phyloP scores from a whole-genome alignment of 1,140 invertebrate genomes.

The Reticulitermes speratus region DNA sequence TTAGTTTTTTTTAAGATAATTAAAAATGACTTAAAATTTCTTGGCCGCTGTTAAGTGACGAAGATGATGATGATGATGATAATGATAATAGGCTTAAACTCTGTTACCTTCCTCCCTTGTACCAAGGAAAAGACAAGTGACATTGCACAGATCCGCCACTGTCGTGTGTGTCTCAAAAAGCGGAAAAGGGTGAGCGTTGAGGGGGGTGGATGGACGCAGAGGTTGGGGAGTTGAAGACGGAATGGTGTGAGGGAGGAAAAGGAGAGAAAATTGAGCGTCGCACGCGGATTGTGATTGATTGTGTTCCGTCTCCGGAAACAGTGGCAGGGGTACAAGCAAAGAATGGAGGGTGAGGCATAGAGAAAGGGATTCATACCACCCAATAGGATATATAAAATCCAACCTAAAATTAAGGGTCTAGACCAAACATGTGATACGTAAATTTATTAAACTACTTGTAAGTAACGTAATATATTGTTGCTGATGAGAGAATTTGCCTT shows the following conservation, averaged over 20 bases:
- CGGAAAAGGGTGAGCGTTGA: not conserved
- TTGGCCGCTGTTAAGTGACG: too few relatives aligned
- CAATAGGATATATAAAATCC: not conserved
- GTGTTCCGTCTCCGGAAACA: constrained; percentile 13
- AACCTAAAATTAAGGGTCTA: not conserved
- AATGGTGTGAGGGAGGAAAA: constrained; percentile 22
- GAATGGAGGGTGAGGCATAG: not conserved
- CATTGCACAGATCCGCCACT: not conserved
- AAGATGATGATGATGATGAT: too few relatives aligned
- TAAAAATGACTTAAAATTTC: too few relatives aligned
- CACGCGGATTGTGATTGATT: constrained; percentile 5
- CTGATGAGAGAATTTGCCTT: not conserved
- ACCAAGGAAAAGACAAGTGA: not conserved
- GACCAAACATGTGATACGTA: not conserved
- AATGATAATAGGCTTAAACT: too few relatives aligned
- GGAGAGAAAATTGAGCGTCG: constrained; percentile 20
- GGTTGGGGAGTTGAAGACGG: constrained; percentile 20
- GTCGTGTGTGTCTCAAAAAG: not conserved
- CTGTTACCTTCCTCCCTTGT: not conserved
- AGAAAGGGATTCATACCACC: not conserved
- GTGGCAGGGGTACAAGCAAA: not conserved
- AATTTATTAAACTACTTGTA: not conserved
- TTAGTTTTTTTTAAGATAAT: too few relatives aligned
- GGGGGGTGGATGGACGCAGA: constrained; percentile 10
- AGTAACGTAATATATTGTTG: not conserved